phyloP scores from a whole-genome alignment of 2,888 invertebrate species.

The Mythimna ferrago region DNA sequence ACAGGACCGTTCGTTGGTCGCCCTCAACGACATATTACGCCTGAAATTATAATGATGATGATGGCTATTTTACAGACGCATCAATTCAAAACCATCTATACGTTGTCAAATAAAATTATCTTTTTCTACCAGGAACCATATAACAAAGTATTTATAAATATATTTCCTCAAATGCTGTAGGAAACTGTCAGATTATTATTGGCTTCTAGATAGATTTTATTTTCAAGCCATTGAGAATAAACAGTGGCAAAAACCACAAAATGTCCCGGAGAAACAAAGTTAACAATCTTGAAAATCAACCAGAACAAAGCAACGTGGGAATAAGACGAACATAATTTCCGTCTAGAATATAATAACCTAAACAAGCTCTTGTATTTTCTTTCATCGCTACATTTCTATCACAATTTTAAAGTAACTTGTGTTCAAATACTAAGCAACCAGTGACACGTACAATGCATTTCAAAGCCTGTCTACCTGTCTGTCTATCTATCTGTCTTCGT shows the following conservation, averaged over 20 bases:
- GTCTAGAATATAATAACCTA: no score
- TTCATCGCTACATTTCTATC: background rate
- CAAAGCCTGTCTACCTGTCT: background rate
- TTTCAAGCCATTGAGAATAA: background rate
- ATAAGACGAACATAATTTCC: background rate
- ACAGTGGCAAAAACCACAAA: background rate
- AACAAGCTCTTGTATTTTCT: background rate
- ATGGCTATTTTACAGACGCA: no score
- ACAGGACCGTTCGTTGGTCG: no score
- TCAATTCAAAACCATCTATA: no score
- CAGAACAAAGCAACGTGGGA: background rate
- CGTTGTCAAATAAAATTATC: no score
- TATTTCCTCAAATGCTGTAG: background rate
- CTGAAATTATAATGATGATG: no score
- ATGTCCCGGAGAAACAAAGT: background rate
- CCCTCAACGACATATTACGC: no score
- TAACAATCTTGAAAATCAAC: background rate
- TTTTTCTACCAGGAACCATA: no score
- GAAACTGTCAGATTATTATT: background rate
- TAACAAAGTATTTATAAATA: no score
- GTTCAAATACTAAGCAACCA: constrained; percentile 42
- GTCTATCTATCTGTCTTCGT: constrained; percentile 9
- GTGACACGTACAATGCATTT: constrained; percentile 38
- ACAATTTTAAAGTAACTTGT: background rate
- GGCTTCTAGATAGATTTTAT: background rate